Conservation (phyloP, 2,113 vertebrate genomes). For the Grammomys surdaster region DNA sequence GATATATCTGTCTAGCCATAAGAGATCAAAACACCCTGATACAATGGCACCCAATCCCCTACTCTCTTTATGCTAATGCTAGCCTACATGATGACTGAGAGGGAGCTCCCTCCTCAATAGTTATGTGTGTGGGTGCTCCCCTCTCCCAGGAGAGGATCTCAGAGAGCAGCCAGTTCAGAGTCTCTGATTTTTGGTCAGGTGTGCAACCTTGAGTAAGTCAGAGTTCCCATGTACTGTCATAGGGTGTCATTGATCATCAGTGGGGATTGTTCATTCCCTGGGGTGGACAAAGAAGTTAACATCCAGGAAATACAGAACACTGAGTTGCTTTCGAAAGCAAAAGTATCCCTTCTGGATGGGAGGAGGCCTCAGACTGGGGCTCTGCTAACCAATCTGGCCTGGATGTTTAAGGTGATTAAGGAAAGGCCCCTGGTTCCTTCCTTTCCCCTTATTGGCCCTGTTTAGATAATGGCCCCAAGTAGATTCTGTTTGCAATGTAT, state of each 20-base stretch:
- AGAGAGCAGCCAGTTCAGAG: background rate
- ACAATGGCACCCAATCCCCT: background rate
- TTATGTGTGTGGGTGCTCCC: background rate
- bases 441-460: background rate
- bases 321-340: background rate
- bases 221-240: background rate
- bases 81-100: background rate
- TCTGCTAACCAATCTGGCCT: background rate
- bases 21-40: background rate
- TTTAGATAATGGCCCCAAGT: background rate
- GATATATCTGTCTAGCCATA: background rate
- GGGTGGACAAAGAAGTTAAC: background rate
- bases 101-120: background rate
- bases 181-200: background rate
- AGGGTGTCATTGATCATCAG: background rate
- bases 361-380: background rate
- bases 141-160: background rate
- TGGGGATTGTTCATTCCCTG: background rate
- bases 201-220: background rate
- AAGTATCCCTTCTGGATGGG: background rate
- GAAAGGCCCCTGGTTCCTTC: background rate
- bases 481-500: background rate
- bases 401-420: too few species aligned
- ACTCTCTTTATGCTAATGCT: background rate
- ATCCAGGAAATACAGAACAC: background rate